Conservation (phyloP, 1,140 invertebrate species). For the Dinoponera quadriceps region DNA sequence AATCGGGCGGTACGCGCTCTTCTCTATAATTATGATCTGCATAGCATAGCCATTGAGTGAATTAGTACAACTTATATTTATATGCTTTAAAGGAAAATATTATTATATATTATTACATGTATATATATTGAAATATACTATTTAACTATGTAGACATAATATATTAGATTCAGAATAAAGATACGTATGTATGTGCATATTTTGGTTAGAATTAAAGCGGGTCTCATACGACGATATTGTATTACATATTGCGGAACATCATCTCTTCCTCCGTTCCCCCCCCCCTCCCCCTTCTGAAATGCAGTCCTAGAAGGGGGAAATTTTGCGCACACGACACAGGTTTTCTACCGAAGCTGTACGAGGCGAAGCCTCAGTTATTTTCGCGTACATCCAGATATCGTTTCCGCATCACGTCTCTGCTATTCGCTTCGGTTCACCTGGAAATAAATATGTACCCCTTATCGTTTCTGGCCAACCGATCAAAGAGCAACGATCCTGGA, state of each 20-base stretch:
- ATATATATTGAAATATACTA: too few species aligned
- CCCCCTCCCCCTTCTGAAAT: neutral
- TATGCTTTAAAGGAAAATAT: too few species aligned
- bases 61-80: too few species aligned
- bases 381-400: conserved; percentile 79
- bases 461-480: conserved; percentile 70
- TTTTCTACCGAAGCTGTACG: conserved; percentile 76
- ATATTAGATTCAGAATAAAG: too few species aligned
- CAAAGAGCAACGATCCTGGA: conserved; percentile 64
- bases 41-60: too few species aligned
- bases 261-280: neutral
- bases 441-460: conserved; percentile 81
- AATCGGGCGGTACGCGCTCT: too few species aligned
- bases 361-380: conserved; percentile 76
- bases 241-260: neutral
- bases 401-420: conserved; percentile 83
- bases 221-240: neutral
- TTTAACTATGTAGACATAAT: too few species aligned
- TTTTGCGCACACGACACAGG: conserved; percentile 8
- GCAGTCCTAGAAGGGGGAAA: conserved; percentile 43
- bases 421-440: conserved; percentile 82
- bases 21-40: too few species aligned
- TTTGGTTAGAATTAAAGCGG: neutral
- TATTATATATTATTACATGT: too few species aligned
- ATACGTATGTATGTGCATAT: too few species aligned